These are phyloP conservation scores for Ceratosolen solmsi DNA, from an alignment of 1,140 invertebrate species.

Conservation along the genomic window DNA sequence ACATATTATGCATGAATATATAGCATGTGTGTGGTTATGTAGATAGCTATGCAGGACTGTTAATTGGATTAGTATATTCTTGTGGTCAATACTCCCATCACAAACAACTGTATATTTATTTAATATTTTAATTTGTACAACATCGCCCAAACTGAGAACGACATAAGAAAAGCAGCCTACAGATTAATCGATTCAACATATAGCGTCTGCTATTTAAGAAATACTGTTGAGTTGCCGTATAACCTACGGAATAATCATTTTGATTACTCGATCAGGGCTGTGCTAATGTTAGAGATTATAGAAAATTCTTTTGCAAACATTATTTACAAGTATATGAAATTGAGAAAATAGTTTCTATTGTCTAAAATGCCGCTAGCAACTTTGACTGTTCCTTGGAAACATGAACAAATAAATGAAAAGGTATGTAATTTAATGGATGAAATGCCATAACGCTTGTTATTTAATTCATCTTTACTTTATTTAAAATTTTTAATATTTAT, in stretches of 20 bases:
- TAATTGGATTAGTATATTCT: conserved; percentile 8
- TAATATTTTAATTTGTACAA: not conserved
- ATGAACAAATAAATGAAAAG: conserved; percentile 64
- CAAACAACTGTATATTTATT: not conserved
- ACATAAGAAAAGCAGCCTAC: not conserved
- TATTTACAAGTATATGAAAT: not conserved
- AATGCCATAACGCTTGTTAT: not conserved
- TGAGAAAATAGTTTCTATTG: conserved; percentile 1
- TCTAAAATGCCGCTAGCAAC: conserved; percentile 69
- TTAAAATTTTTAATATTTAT: too few relatives aligned
- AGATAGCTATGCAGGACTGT: not conserved
- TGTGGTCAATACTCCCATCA: conserved; percentile 33
- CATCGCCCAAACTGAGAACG: conserved; percentile 10
- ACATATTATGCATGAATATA: not conserved
- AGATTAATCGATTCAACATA: conserved; percentile 3
- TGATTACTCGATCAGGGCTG: conserved; percentile 35
- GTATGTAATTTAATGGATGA: conserved; percentile 49
- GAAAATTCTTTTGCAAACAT: not conserved
- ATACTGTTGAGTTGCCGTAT: not conserved
- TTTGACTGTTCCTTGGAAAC: conserved; percentile 68
- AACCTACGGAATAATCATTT: not conserved
- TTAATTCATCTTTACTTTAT: too few relatives aligned
- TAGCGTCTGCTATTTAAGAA: conserved; percentile 20
- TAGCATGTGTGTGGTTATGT: not conserved
- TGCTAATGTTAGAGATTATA: conserved; percentile 45